phyloP scores from a whole-genome alignment of 2,888 invertebrate genomes.

The Masnerella sp. region DNA sequence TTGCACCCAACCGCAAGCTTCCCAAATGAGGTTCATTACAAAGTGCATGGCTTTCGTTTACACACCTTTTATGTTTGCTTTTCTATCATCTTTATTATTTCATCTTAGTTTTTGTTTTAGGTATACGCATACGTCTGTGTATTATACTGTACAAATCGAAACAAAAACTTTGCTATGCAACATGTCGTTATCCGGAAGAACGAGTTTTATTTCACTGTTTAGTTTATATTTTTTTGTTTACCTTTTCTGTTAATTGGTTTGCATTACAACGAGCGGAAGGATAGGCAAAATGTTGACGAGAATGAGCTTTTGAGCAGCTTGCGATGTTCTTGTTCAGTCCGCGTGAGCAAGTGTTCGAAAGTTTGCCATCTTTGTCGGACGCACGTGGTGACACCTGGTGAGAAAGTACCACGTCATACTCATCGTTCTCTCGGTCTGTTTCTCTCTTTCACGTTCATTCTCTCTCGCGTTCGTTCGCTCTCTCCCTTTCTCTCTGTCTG shows the following conservation, averaged over 20 bases:
- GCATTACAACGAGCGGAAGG: slow-evolving; percentile 43
- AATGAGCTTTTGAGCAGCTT: slow-evolving; percentile 56
- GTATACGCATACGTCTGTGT: slow-evolving; percentile 33
- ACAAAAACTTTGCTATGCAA: slow-evolving; percentile 43
- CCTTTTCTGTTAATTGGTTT: slow-evolving; percentile 24
- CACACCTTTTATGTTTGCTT: slow-evolving; percentile 5
- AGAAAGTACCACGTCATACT: slow-evolving; percentile 40
- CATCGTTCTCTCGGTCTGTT: slow-evolving; percentile 1
- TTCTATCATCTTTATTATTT: slow-evolving; percentile 13
- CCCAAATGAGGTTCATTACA: slow-evolving; percentile 64
- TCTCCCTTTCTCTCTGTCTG: slow-evolving; percentile 21
- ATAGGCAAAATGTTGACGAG: slow-evolving; percentile 44
- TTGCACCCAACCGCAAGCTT: slow-evolving; percentile 63
- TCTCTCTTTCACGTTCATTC: not conserved
- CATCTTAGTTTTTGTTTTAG: slow-evolving; percentile 6
- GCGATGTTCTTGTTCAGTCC: slow-evolving; percentile 34
- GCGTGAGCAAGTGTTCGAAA: slow-evolving; percentile 16
- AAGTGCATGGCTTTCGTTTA: slow-evolving; percentile 31
- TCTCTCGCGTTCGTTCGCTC: slow-evolving; percentile 4
- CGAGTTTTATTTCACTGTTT: slow-evolving; percentile 36
- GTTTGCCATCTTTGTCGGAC: slow-evolving; percentile 16
- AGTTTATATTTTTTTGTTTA: slow-evolving; percentile 33
- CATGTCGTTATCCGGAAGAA: slow-evolving; percentile 56
- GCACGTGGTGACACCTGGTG: slow-evolving; percentile 38
- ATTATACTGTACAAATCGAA: slow-evolving; percentile 44